Evolutionary conservation across 2,113 vertebrate genomes (phyloP).

Genomic region (Athene cunicularia): DNA sequence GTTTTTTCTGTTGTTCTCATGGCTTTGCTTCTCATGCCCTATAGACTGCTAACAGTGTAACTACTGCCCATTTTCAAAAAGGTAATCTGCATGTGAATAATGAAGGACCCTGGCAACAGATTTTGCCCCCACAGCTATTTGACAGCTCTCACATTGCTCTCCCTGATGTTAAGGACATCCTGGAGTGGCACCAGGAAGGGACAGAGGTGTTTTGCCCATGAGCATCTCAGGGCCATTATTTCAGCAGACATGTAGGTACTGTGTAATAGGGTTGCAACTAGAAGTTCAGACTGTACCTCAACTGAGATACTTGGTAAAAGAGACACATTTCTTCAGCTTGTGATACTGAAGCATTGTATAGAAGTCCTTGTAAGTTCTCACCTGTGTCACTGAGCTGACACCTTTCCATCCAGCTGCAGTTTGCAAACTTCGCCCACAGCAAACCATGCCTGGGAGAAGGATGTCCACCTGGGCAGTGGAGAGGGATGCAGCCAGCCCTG

Average conservation of each 20-base stretch:
- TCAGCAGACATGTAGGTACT: neutral
- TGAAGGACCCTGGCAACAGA: neutral
- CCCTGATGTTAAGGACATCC: neutral
- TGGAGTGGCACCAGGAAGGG: neutral
- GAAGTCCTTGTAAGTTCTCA: neutral
- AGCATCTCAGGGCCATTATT: too few species aligned
- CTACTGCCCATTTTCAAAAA: neutral
- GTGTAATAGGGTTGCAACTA: neutral
- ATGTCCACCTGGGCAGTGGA: accelerated
- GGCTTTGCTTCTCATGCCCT: neutral
- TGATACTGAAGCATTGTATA: neutral
- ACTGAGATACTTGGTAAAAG: neutral
- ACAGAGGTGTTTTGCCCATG: neutral
- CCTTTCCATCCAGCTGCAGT: neutral
- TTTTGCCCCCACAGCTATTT: neutral
- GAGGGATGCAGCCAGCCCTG: neutral
- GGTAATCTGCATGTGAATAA: neutral
- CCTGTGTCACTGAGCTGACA: neutral
- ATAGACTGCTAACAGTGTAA: neutral
- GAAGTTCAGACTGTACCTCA: neutral
- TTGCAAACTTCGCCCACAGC: neutral
- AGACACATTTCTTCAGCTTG: neutral
- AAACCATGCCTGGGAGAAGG: neutral
- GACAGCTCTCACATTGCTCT: neutral
- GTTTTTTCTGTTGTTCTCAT: neutral